These are phyloP conservation scores for Hirudo medicinalis DNA, from an alignment of 1,140 invertebrate genomes.

Conservation along the genomic window DNA sequence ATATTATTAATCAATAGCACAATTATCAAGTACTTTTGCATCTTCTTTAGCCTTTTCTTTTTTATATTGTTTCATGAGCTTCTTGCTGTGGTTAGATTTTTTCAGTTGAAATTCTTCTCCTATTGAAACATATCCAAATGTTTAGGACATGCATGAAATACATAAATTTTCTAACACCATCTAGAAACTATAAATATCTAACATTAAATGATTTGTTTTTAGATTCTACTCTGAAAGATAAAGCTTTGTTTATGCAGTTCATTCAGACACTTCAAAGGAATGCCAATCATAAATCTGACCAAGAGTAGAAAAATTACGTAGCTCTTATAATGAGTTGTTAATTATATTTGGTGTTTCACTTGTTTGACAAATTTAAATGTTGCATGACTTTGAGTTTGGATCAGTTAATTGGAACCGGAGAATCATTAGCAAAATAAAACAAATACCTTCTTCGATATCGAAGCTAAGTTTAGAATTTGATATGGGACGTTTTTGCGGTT, in stretches of 20 bases:
- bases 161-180: too few relatives aligned
- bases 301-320: too few relatives aligned
- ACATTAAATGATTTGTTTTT: too few relatives aligned
- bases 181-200: too few relatives aligned
- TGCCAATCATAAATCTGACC: too few relatives aligned
- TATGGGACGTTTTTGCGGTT: background rate
- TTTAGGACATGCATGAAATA: too few relatives aligned
- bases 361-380: background rate
- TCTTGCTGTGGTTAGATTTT: constrained; percentile 11
- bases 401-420: background rate
- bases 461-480: too few relatives aligned
- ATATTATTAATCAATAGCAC: background rate
- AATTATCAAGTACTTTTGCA: background rate
- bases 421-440: background rate
- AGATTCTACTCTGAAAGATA: too few relatives aligned
- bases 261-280: too few relatives aligned
- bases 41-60: constrained; percentile 52
- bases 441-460: background rate
- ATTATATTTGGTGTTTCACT: background rate
- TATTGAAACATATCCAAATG: too few relatives aligned
- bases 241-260: too few relatives aligned
- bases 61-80: background rate
- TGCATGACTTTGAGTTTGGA: background rate
- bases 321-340: too few relatives aligned
- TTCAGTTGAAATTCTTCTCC: constrained; percentile 1